Evolutionary conservation across 2,888 invertebrate species (phyloP), one percentile per base, ranked within the genome.

Genomic region (Selenia dentaria): DNA sequence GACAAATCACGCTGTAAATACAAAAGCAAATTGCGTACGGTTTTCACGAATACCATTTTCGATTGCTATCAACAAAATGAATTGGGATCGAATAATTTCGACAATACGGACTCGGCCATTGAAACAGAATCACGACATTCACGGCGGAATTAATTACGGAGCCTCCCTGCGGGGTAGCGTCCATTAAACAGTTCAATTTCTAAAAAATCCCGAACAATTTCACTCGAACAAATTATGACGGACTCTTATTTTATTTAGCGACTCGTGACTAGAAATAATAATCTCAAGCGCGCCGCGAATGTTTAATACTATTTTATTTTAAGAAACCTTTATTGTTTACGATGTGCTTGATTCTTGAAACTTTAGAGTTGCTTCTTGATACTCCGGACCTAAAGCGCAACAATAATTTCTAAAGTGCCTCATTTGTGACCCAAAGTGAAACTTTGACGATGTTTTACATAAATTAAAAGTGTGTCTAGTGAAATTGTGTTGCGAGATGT

Each of bases 211-310:
- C 25, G 28, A 31, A 41, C 39, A 28, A 46, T 59, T 60, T 57
- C 45, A 46, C 43, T 42, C 43, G 47, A 56, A 54, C 61, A 63
- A 68, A 69, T 78, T 74, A 78, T 80, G 75, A 75, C 64, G 62
- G 70, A 79, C 73, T 73, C 69, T 71, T 74, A 75, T 78, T 76
- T 79, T 71, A 74, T 78, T 74, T 77, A 47, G 73, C 70, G 58
- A 71, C 68, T 67, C 75, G 74, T 74, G 67, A 73, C 68, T 70
- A 56, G 68, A 65, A 62, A 63, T 63, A 59, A 67, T 64, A 64
- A 63, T 58, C 51, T 44, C 43, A 51, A 64, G 77, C 74, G 76
- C 70, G 70, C 46, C 50, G 55, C 53, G 76, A 82, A 81, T 83
- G 54, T 61, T 59, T 70, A 76, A 78, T 75, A 59, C 54, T 66